phyloP scores from a whole-genome alignment of 2,888 invertebrate genomes.

The Anagyrus pseudococci region DNA sequence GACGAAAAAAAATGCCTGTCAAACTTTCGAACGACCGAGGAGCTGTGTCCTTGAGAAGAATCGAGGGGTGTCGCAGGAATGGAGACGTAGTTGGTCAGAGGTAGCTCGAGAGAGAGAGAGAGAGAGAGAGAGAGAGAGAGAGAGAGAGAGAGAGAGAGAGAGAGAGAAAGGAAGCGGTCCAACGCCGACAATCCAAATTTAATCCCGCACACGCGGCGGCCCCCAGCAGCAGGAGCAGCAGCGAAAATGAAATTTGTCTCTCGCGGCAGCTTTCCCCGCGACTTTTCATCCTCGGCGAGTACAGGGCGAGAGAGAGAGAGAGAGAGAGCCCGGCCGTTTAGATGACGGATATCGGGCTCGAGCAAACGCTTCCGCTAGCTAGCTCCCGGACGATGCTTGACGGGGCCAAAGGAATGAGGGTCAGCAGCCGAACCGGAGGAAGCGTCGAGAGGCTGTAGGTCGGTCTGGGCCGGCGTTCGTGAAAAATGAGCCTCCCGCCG shows the following conservation, averaged over 20 bases:
- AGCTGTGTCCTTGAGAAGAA: too few relatives aligned
- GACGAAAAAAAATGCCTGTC: too few relatives aligned
- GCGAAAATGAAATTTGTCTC: conserved; percentile 34
- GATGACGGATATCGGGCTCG: conserved; percentile 41
- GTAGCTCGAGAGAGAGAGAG: too few relatives aligned
- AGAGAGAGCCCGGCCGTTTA: too few relatives aligned
- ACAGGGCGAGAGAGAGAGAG: conserved; percentile 10
- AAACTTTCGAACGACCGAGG: too few relatives aligned
- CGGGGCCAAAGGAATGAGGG: too few relatives aligned
- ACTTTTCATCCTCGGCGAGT: background rate
- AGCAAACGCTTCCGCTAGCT: conserved; percentile 37
- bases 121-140: background rate
- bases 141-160: background rate
- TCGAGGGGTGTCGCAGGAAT: too few relatives aligned
- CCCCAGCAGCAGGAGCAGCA: too few relatives aligned
- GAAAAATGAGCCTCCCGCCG: conserved; percentile 49
- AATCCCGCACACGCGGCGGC: conserved; percentile 9
- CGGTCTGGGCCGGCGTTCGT: conserved; percentile 14
- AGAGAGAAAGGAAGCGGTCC: background rate
- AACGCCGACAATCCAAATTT: conserved; percentile 28
- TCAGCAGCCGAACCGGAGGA: conserved; percentile 28
- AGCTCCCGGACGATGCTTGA: conserved; percentile 38
- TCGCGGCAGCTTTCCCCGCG: conserved; percentile 5
- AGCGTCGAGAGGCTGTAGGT: background rate
- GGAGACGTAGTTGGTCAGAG: too few relatives aligned